Conservation (phyloP, 2,113 vertebrate genomes). For the Epinephelus lanceolatus region DNA sequence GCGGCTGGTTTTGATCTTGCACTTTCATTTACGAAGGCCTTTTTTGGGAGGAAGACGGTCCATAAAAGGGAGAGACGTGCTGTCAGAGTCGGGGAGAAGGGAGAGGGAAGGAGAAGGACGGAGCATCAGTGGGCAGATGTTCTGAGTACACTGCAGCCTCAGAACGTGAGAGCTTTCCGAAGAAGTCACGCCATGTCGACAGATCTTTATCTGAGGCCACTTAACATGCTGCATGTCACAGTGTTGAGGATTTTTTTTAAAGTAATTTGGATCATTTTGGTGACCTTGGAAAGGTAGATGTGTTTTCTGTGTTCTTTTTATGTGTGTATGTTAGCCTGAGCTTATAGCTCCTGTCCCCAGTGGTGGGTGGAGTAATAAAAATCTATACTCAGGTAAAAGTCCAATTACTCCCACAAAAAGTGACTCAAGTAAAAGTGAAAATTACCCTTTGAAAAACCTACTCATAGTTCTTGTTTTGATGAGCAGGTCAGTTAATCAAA, state of each 20-base stretch:
- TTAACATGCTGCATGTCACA: conserved; percentile 8
- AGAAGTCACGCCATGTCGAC: conserved; percentile 19
- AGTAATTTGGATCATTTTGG: background rate
- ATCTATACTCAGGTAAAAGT: too few relatives aligned
- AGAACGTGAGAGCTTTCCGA: conserved; percentile 37
- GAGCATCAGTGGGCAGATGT: conserved; percentile 46
- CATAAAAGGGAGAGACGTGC: conserved; percentile 62
- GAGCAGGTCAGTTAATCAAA: too few relatives aligned
- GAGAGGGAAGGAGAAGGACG: conserved; percentile 8
- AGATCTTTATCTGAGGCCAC: conserved; percentile 36
- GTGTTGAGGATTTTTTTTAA: background rate
- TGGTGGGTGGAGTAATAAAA: too few relatives aligned
- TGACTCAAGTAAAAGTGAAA: too few relatives aligned
- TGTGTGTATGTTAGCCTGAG: background rate
- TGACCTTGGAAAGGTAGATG: background rate
- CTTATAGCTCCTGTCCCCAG: background rate
- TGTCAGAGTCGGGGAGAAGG: conserved; percentile 31
- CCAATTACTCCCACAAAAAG: too few relatives aligned
- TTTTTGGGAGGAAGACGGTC: conserved; percentile 37
- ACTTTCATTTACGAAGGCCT: conserved; percentile 57
- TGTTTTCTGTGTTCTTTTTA: background rate
- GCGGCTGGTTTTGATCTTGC: conserved; percentile 66
- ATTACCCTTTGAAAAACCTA: too few relatives aligned
- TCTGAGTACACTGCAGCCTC: conserved; percentile 17
- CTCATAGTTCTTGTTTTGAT: too few relatives aligned